Evolutionary conservation across 2,113 vertebrate genomes (phyloP).

Genomic region (Heloderma charlesbogerti): DNA sequence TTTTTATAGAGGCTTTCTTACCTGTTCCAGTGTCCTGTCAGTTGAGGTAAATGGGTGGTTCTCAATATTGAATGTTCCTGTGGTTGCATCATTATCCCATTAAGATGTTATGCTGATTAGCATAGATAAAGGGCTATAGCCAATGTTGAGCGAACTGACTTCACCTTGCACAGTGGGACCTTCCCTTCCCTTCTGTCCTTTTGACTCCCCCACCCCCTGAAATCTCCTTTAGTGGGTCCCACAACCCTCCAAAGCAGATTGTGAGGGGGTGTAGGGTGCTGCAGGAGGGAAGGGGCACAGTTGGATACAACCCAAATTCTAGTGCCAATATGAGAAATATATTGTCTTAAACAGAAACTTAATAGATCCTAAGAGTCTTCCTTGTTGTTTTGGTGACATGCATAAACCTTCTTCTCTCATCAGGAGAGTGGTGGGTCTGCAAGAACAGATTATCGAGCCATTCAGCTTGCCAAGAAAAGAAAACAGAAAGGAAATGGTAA

Average conservation of each 20-base stretch:
- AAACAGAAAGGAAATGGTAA: conserved; percentile 85
- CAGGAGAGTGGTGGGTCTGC: conserved; percentile 95
- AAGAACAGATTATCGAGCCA: conserved; percentile 95
- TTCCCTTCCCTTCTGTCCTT: too few relatives aligned
- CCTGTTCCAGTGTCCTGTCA: background rate
- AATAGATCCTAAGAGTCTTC: background rate
- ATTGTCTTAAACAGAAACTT: background rate
- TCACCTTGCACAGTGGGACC: background rate
- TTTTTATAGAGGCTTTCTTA: background rate
- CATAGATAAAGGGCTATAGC: background rate
- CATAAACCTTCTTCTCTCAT: conserved; percentile 62
- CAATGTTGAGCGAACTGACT: background rate
- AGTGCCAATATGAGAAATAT: background rate
- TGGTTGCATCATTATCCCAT: background rate
- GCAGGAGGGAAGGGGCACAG: background rate
- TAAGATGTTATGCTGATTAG: background rate
- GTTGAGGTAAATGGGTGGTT: background rate
- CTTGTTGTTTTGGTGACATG: conserved; percentile 32
- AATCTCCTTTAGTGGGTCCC: background rate
- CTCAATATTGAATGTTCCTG: background rate
- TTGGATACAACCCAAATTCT: too few relatives aligned
- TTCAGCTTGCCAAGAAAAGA: conserved; percentile 93
- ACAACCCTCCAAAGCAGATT: background rate
- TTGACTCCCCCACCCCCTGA: too few relatives aligned
- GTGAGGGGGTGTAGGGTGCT: background rate